Evolutionary conservation across 1,140 invertebrate species (phyloP), one percentile per base, ranked within the genome.

Genomic region (Eueides isabella): DNA sequence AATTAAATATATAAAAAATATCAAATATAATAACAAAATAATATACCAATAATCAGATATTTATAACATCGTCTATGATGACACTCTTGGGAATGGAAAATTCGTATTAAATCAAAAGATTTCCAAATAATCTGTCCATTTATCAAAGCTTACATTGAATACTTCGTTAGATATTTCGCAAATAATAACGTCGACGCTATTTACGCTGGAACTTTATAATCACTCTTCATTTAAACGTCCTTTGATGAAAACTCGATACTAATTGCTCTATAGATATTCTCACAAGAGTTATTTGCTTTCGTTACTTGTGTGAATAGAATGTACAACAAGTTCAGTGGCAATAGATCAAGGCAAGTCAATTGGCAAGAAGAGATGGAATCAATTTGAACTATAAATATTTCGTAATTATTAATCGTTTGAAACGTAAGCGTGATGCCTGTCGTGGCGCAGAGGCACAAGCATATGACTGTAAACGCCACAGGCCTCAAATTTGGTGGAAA

Each of bases 261-360:
- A 71, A 71, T 64, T 64, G 61, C 69, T 71, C 69, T 29, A 64
- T 71, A 64, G 69, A 71, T 71, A 16, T 44, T 19, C 61, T 23
- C 41, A n/a, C 30, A 71, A 64, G 61, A 71, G 65, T 71, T 64
- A 71, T 64, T 71, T 35, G 63, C 61, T 35, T 65, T 64, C 30
- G 61, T 68, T 61, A 35, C 44, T 64, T 65, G 65, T 82, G 74
- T 76, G 74, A 76, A 78, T 80, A 65, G 70, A 35, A 70, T 75
- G 73, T 78, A 82, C 78, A 67, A 72, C 73, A 55, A 72, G 48
- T 55, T 55, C 48, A 23, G 48, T 26, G 48, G 48, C 48, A 55
- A n/a, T n/a, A n/a, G n/a, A n/a, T n/a, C n/a, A n/a, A n/a, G n/a
- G n/a, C n/a, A n/a, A n/a, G n/a, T n/a, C n/a, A n/a, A 55, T 26